Evolutionary conservation across 2,888 invertebrate genomes (phyloP).

Genomic region (Cotesia congregata): DNA sequence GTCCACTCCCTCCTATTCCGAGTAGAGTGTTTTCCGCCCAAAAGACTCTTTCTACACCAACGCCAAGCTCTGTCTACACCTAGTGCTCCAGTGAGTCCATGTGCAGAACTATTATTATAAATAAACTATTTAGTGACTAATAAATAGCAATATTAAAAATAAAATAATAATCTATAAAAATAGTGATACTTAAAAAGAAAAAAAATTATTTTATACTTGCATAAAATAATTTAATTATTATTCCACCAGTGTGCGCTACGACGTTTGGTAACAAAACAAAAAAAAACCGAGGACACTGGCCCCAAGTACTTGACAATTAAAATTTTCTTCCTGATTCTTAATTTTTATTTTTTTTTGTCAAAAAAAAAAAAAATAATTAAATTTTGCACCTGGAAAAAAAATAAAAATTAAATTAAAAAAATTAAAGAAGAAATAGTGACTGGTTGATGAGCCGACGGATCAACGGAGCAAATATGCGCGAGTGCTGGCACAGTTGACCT

Average conservation of each 20-base stretch:
- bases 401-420: too few relatives aligned
- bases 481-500: slow-evolving; percentile 37
- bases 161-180: neutral
- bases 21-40: neutral
- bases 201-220: too few relatives aligned
- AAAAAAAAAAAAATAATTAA: too few relatives aligned
- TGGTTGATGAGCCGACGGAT: slow-evolving; percentile 17
- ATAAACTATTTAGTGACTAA: too few relatives aligned
- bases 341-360: too few relatives aligned
- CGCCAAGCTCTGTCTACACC: slow-evolving; percentile 1
- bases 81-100: slow-evolving; percentile 9
- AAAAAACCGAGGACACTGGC: slow-evolving; percentile 29
- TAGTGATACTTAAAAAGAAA: neutral
- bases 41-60: neutral
- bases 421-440: neutral
- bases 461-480: slow-evolving; percentile 19
- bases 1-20: slow-evolving; percentile 3
- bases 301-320: slow-evolving; percentile 20
- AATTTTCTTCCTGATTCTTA: too few relatives aligned
- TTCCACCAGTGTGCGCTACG: neutral
- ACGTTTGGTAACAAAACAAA: slow-evolving; percentile 4
- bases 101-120: too few relatives aligned
- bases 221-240: neutral
- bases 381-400: slow-evolving; percentile 7
- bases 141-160: neutral